Base-by-base conservation (phyloP, 2,113 vertebrate genomes). In the Sturnira hondurensis region DNA sequence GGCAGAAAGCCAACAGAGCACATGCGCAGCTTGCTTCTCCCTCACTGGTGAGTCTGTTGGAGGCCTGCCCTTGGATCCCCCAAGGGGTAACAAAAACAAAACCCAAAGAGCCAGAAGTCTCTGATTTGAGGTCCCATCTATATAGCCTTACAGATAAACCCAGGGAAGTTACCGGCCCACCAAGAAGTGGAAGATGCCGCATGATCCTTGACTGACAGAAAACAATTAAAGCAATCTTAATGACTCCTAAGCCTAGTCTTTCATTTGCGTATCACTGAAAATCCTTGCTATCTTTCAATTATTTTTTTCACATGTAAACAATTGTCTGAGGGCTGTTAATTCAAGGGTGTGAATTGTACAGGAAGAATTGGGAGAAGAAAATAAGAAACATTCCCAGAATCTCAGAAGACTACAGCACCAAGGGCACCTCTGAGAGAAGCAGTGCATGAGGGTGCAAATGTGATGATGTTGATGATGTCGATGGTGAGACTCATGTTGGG, bases 401-500 rank as follows among this genome's bases (percentile, higher is more conserved):
- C 65, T 38, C 58, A 73, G 63, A 83, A 38, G 70, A 70, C 15
- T 54, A 61, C 1, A 5, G 54, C 36, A n/a, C 70, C 38, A 24
- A 36, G 68, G 38, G 45, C 3, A 33, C 70, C 38, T 45, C 7
- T 0, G 0, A 11, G 24, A 52, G 28, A 70, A 47, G 22, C 5
- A 7, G 26, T 6, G 38, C 8, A 19, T 13, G 26, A 31, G 28
- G 43, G 19, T 17, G 3, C n/a, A 36, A 4, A 71, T 3, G 7
- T 1, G 5, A 2, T 17, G 54, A 36, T 0, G 14, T 15, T 0
- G 7, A 2, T 14, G 47, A 41, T 0, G 13, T 12, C 17, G 13
- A 80, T 31, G 28, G 14, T 5, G 12, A 71, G 24, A 38, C 24
- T 58, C 33, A 56, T 3, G 5, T 7, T n/a, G 7, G 19, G 22